phyloP scores from a whole-genome alignment of 1,140 invertebrate genomes.

The Lordiphosa collinella region DNA sequence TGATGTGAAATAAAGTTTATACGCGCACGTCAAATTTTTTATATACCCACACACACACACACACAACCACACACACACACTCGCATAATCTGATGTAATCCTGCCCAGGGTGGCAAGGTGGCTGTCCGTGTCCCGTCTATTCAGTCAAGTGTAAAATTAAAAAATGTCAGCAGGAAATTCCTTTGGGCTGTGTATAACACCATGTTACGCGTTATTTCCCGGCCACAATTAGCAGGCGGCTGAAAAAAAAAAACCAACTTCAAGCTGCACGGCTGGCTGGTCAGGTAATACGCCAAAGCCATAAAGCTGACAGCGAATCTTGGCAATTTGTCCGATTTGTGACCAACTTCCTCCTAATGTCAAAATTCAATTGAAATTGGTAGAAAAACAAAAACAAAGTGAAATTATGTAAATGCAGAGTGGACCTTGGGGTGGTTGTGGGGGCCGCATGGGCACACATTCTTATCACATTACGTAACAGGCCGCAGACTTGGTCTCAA shows the following conservation, averaged over 20 bases:
- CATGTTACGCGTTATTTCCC: slow-evolving; percentile 25
- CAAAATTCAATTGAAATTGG: slow-evolving; percentile 70
- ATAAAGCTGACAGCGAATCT: slow-evolving; percentile 42
- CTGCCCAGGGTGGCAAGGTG: background rate
- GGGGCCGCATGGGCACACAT: slow-evolving; percentile 26
- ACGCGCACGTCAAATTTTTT: background rate
- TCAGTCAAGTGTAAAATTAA: slow-evolving; percentile 76
- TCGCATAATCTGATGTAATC: slow-evolving; percentile 57
- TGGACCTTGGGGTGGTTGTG: slow-evolving; percentile 1
- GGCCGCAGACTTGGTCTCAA: slow-evolving; percentile 67
- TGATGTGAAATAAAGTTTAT: slow-evolving; percentile 8
- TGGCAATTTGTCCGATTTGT: slow-evolving; percentile 51
- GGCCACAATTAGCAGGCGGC: slow-evolving; percentile 46
- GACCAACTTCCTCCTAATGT: slow-evolving; percentile 36
- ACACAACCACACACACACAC: too few species aligned
- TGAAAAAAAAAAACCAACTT: background rate
- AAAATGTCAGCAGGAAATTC: slow-evolving; percentile 75
- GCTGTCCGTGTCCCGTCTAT: slow-evolving; percentile 26
- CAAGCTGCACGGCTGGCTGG: slow-evolving; percentile 22
- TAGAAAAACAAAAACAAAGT: slow-evolving; percentile 51
- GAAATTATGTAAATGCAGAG: slow-evolving; percentile 50
- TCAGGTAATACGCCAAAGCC: slow-evolving; percentile 42
- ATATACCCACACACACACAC: background rate
- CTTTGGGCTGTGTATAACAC: slow-evolving; percentile 64
- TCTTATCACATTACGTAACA: slow-evolving; percentile 75